Percentiles rank a stretch among this genome's conserved stretches.
Conservation (phyloP, 2,797 vertebrate genomes). For the Macroramphosus scolopax region DNA sequence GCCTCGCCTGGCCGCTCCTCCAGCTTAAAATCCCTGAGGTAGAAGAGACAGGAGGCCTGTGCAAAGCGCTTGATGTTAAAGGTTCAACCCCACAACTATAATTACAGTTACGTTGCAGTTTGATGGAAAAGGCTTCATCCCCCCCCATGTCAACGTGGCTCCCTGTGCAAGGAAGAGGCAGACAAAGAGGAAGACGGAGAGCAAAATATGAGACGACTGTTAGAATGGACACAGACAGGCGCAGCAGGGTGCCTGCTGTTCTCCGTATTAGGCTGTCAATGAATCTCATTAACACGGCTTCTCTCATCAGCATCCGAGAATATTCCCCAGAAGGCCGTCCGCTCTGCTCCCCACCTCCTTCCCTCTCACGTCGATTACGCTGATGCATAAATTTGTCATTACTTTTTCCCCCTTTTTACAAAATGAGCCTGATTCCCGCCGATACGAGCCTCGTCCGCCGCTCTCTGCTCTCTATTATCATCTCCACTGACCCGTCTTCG, state of each 20-base stretch:
- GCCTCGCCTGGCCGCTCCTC: conserved; percentile 26
- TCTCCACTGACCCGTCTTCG: conserved; percentile 18
- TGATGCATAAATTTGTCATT: conserved; percentile 55
- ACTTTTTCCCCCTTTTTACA: conserved; percentile 15
- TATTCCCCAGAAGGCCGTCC: conserved; percentile 68
- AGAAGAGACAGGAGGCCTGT: conserved; percentile 17
- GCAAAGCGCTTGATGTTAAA: conserved; percentile 21
- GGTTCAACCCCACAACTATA: conserved; percentile 22
- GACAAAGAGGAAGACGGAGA: conserved; percentile 20
- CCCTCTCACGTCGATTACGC: conserved; percentile 56
- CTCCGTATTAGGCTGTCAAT: conserved; percentile 66
- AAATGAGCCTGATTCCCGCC: conserved; percentile 41
- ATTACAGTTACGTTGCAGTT: conserved; percentile 35
- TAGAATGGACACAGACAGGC: conserved; percentile 53
- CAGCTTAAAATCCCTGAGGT: conserved; percentile 22
- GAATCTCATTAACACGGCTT: conserved; percentile 75
- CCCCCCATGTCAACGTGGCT: conserved; percentile 39
- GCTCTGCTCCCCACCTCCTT: conserved; percentile 44
- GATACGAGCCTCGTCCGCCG: conserved; percentile 1
- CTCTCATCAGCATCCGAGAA: conserved; percentile 73
- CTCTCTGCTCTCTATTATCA: conserved; percentile 24
- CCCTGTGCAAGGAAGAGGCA: conserved; percentile 28
- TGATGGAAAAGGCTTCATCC: conserved; percentile 27
- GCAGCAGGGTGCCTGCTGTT: conserved; percentile 62
- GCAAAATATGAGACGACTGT: conserved; percentile 10